Evolutionary conservation across 2,113 vertebrate genomes (phyloP).

Genomic region (Ondatra zibethicus): DNA sequence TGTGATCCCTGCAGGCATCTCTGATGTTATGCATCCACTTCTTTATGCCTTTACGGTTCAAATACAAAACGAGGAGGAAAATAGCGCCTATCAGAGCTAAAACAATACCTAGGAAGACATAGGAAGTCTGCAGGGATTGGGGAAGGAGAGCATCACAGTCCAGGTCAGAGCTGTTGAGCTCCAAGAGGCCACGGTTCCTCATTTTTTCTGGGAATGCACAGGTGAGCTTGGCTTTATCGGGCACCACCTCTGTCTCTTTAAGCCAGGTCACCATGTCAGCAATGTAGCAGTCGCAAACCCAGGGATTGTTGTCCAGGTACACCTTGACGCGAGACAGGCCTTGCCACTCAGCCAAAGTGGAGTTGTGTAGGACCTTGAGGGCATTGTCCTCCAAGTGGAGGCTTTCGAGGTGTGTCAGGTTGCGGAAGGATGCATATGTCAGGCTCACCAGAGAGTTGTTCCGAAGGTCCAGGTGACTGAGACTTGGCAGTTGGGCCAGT

Average conservation of each 20-base stretch:
- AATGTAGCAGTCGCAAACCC: slow-evolving; percentile 93
- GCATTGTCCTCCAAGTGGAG: slow-evolving; percentile 94
- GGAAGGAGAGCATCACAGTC: slow-evolving; percentile 84
- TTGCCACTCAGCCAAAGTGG: slow-evolving; percentile 85
- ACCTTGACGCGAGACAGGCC: slow-evolving; percentile 84
- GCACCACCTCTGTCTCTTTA: slow-evolving; percentile 87
- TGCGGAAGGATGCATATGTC: slow-evolving; percentile 85
- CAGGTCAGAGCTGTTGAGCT: slow-evolving; percentile 86
- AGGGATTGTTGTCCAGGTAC: slow-evolving; percentile 89
- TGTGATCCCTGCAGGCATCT: slow-evolving; percentile 98
- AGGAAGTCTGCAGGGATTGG: slow-evolving; percentile 93
- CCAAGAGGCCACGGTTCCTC: slow-evolving; percentile 85
- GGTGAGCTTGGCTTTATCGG: slow-evolving; percentile 84
- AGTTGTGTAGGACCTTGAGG: slow-evolving; percentile 86
- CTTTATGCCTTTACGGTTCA: slow-evolving; percentile 99
- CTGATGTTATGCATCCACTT: slow-evolving; percentile 98
- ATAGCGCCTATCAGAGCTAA: slow-evolving; percentile 97
- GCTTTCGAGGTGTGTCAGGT: slow-evolving; percentile 83
- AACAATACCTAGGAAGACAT: slow-evolving; percentile 97
- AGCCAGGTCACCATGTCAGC: slow-evolving; percentile 92
- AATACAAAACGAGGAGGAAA: slow-evolving; percentile 97
- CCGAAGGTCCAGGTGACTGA: slow-evolving; percentile 90
- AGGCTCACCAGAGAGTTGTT: slow-evolving; percentile 93
- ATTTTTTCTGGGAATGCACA: slow-evolving; percentile 89
- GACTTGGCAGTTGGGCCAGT: slow-evolving; percentile 83